Evolutionary conservation across 2,113 vertebrate genomes (phyloP).

Genomic region (Campylomormyrus tamandua): DNA sequence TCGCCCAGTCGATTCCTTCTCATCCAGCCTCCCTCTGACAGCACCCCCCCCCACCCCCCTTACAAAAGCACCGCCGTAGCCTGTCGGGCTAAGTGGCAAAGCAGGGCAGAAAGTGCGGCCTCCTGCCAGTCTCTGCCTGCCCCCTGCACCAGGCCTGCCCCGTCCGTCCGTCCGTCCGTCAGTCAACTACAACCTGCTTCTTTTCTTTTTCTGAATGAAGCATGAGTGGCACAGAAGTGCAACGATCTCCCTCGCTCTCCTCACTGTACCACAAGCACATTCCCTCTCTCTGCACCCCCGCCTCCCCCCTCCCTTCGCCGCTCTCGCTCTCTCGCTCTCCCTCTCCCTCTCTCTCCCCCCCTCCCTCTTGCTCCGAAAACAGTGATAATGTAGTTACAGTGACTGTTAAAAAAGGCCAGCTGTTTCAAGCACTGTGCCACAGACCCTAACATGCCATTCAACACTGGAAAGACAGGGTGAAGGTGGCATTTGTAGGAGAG

Average conservation of each 20-base stretch:
- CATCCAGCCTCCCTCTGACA: not conserved
- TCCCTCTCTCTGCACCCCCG: conserved; percentile 32
- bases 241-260: conserved; percentile 37
- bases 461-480: not conserved
- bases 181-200: conserved; percentile 31
- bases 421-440: conserved; percentile 3
- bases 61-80: conserved; percentile 8
- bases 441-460: not conserved
- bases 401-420: conserved; percentile 16
- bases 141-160: conserved; percentile 28
- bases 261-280: conserved; percentile 45
- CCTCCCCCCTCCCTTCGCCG: conserved; percentile 21
- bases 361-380: not conserved
- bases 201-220: conserved; percentile 64
- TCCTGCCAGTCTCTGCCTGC: not conserved
- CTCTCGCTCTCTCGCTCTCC: not conserved
- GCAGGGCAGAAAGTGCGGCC: not conserved
- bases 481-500: not conserved
- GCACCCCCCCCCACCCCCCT: conserved; percentile 28
- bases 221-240: conserved; percentile 40
- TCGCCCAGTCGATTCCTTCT: conserved; percentile 31
- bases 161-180: not conserved
- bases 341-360: not conserved
- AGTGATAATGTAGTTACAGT: not conserved
- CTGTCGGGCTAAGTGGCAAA: conserved; percentile 10